Base-by-base conservation (phyloP, 2,888 invertebrate species). In the Hedychridium roseum region DNA sequence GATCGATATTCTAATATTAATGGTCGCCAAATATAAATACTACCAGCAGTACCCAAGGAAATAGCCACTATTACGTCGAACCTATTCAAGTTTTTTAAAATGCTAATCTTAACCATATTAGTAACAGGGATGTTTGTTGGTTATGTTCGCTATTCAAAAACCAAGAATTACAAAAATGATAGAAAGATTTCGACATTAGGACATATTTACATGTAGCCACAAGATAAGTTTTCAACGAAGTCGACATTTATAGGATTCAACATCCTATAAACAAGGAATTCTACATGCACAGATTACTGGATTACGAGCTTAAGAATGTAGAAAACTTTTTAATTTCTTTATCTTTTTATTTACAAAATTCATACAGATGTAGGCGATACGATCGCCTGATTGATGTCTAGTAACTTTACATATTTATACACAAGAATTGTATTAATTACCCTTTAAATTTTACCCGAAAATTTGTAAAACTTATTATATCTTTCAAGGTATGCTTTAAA, bases 81-180 rank as follows among this genome's bases (percentile, higher is more conserved):
- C 30, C 28, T 15, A 9, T 31, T 39, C 12, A 20, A 14, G 4
- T 35, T 4, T 34, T 2, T 21, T 7, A n/a, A 34, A 15, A 4
- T 18, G 6, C 1, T 3, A 1, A 14, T 44, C 28, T 4, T 7
- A 6, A 1, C 1, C 31, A 20, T 53, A 23, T 49, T 69, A 49
- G 23, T 63, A 51, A 2, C 83, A 74, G 4, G 81, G 30, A 1
- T 84, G 84, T 64, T 76, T 80, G 84, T 83, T 84, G 60, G 83
- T 81, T 84, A 84, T 52, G 81, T 57, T 52, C 84, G 9, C 9
- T 9, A 4, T 27, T 9, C 3, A 27, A 4, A 12, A 83, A 43
- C 81, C 70, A 32, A 81, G 59, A 40, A 80, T 71, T 17, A 84
- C 84, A 38, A 83, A 53, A 56, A 81, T 50, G 21, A 79, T 66